A percentile compares a stretch with the other conserved stretches of the same genome.
phyloP scores from a whole-genome alignment of 2,888 invertebrate genomes.

The Chydorus sphaericus region DNA sequence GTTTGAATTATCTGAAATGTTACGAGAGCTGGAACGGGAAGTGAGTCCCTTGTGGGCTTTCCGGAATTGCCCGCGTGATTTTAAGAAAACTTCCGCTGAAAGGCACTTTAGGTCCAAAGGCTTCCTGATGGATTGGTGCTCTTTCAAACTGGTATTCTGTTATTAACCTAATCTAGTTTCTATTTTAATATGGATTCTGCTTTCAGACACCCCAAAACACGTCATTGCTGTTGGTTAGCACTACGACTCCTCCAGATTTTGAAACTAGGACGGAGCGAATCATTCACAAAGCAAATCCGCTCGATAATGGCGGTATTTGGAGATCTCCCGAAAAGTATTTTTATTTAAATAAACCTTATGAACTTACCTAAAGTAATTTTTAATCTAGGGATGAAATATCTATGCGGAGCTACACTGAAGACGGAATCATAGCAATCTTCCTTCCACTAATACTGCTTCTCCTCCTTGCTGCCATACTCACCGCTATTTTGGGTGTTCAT shows the following conservation, averaged over 20 bases:
- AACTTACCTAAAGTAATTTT: neutral
- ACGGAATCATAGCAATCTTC: slow-evolving; percentile 51
- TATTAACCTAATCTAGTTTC: slow-evolving; percentile 38
- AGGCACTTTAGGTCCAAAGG: slow-evolving; percentile 61
- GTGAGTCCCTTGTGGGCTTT: slow-evolving; percentile 63
- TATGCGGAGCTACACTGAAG: slow-evolving; percentile 48
- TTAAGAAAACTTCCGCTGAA: slow-evolving; percentile 73
- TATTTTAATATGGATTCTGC: slow-evolving; percentile 22
- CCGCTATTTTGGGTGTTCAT: slow-evolving; percentile 57
- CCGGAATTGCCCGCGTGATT: slow-evolving; percentile 61
- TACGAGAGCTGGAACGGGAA: slow-evolving; percentile 58
- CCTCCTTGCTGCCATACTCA: slow-evolving; percentile 46
- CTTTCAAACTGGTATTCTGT: slow-evolving; percentile 57
- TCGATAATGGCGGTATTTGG: slow-evolving; percentile 12
- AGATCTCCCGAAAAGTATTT: slow-evolving; percentile 25
- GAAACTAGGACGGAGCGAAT: neutral
- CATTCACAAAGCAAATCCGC: neutral
- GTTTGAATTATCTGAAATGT: slow-evolving; percentile 50
- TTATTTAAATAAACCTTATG: neutral
- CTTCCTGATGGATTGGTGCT: slow-evolving; percentile 76
- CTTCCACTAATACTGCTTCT: slow-evolving; percentile 52
- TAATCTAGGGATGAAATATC: slow-evolving; percentile 40
- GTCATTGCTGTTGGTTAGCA: neutral
- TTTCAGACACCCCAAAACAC: neutral
- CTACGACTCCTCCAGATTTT: neutral